Evolutionary conservation across 1,140 invertebrate genomes (phyloP).

Genomic region (Psix sp.): DNA sequence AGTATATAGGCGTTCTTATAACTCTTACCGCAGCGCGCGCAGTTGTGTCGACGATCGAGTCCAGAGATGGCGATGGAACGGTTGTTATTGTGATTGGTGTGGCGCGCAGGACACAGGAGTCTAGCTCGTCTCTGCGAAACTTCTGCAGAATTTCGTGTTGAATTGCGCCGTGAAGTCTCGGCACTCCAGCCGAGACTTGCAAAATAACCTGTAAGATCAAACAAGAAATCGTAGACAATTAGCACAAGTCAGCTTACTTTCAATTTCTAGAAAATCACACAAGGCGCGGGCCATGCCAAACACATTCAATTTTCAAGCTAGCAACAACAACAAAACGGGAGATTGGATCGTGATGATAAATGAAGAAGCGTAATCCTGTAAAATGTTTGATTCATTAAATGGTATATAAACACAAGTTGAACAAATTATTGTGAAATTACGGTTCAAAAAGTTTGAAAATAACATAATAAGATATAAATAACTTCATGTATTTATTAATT

Average conservation of each 20-base stretch:
- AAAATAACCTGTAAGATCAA: conserved; percentile 72
- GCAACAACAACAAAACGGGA: conserved; percentile 74
- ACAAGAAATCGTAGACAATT: conserved; percentile 42
- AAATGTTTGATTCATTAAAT: conserved; percentile 1
- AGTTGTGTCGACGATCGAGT: conserved; percentile 73
- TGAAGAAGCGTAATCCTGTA: conserved; percentile 38
- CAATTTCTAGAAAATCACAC: conserved; percentile 48
- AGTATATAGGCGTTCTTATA: conserved; percentile 77
- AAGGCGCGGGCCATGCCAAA: conserved; percentile 70
- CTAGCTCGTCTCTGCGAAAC: conserved; percentile 70
- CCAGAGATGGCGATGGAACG: conserved; percentile 63
- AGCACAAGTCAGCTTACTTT: conserved; percentile 43
- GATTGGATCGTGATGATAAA: conserved; percentile 45
- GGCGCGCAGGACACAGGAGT: conserved; percentile 68
- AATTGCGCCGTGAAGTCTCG: conserved; percentile 36
- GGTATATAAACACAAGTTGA: no score
- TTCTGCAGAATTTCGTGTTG: conserved; percentile 33
- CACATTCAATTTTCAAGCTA: conserved; percentile 76
- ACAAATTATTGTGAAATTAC: not conserved
- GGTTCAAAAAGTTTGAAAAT: no score
- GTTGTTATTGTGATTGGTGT: conserved; percentile 67
- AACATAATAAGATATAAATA: no score
- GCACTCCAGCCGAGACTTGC: conserved; percentile 69
- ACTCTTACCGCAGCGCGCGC: conserved; percentile 74
- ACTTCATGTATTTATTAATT: no score